A percentile compares a stretch with the other conserved stretches of the same genome.
Evolutionary conservation across 2,888 invertebrate species (phyloP).

Genomic region (Neocrepidodera transversa): DNA sequence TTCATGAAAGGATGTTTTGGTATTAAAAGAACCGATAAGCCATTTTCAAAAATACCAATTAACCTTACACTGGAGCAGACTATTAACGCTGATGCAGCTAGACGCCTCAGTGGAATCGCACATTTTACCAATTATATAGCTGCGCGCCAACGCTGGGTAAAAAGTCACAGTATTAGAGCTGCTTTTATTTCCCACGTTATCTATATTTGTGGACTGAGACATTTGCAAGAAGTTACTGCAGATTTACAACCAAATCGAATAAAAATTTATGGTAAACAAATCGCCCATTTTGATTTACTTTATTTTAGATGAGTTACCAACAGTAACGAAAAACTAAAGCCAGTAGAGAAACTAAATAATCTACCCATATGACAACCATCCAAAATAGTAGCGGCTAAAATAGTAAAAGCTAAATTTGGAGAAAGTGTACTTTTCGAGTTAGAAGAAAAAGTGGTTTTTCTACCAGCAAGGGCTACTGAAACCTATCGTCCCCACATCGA

Average conservation of each 20-base stretch:
- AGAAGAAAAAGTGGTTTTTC: too few relatives aligned
- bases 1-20: conserved; percentile 39
- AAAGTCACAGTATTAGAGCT: not conserved
- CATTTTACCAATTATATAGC: conserved; percentile 13
- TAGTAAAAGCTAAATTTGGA: too few relatives aligned
- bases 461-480: too few relatives aligned
- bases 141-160: not conserved
- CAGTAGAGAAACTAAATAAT: too few relatives aligned
- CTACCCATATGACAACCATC: too few relatives aligned
- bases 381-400: too few relatives aligned
- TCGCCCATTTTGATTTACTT: not conserved
- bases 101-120: not conserved
- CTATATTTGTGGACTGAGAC: not conserved
- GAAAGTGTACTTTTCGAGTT: too few relatives aligned
- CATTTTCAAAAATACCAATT: conserved; percentile 37
- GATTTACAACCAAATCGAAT: conserved; percentile 6
- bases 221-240: not conserved
- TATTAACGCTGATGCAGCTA: conserved; percentile 32
- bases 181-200: conserved; percentile 1
- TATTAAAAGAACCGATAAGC: conserved; percentile 40
- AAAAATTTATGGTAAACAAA: not conserved
- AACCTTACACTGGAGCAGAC: conserved; percentile 40
- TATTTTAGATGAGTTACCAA: too few relatives aligned
- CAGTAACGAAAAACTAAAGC: too few relatives aligned
- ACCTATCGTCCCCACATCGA: too few relatives aligned